Evolutionary conservation across 2,888 invertebrate genomes (phyloP).

Genomic region (Dusona sp.): DNA sequence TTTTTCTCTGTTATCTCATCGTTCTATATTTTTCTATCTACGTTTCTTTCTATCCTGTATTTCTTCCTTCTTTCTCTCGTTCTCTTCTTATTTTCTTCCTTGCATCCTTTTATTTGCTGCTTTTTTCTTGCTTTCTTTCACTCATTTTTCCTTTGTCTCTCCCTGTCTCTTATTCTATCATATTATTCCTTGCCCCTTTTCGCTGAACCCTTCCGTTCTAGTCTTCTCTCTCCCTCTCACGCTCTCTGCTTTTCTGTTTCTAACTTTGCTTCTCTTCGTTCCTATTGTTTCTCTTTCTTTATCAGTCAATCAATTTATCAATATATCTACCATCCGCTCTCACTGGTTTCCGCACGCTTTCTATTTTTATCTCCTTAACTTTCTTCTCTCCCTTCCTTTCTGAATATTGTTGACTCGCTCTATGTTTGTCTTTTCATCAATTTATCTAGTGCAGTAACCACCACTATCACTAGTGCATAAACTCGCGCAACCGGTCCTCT

Average conservation of each 20-base stretch:
- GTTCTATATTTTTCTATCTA: background rate
- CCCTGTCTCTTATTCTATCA: background rate
- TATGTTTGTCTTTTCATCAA: background rate
- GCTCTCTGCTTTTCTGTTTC: background rate
- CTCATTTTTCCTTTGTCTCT: background rate
- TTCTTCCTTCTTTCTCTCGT: background rate
- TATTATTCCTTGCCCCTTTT: background rate
- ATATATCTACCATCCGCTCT: background rate
- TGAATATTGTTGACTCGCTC: background rate
- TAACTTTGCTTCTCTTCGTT: background rate
- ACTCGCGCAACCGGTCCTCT: slow-evolving; percentile 26
- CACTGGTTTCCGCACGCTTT: background rate
- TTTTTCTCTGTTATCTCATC: background rate
- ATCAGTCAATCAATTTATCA: background rate
- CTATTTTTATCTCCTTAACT: background rate
- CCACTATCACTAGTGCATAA: slow-evolving; percentile 31
- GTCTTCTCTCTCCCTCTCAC: background rate
- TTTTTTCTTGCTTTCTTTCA: background rate
- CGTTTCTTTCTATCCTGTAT: background rate
- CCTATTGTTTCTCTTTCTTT: background rate
- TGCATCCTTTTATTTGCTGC: background rate
- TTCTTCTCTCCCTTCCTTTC: background rate
- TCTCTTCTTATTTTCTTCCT: background rate
- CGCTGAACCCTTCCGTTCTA: background rate
- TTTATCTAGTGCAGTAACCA: slow-evolving; percentile 23